These are phyloP conservation scores for Fabriciana adippe DNA, from an alignment of 2,888 invertebrate species.

Conservation along the genomic window DNA sequence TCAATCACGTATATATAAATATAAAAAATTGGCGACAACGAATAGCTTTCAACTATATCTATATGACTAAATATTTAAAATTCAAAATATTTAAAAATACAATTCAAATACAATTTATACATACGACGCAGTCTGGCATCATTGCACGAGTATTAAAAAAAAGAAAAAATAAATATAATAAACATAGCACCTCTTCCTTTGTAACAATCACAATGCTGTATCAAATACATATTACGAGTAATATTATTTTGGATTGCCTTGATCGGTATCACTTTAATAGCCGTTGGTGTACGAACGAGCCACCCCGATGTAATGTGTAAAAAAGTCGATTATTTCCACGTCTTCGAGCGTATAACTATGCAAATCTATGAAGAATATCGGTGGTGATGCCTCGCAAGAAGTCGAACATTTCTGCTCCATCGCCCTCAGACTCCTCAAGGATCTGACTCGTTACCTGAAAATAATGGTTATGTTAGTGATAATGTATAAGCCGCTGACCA, in stretches of 20 bases:
- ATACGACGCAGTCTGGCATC: slow-evolving; percentile 11
- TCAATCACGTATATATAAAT: neutral
- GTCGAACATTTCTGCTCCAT: slow-evolving; percentile 65
- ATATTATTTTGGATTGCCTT: slow-evolving; percentile 30
- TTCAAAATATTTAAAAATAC: neutral
- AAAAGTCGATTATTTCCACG: slow-evolving; percentile 13
- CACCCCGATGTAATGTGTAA: slow-evolving; percentile 20
- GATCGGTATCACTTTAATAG: slow-evolving; percentile 34
- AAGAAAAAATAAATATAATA: slow-evolving; percentile 21
- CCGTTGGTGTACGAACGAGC: slow-evolving; percentile 2
- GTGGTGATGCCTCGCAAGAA: slow-evolving; percentile 71
- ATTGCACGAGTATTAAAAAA: slow-evolving; percentile 28
- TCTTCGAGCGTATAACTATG: slow-evolving; percentile 44
- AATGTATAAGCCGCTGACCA: neutral
- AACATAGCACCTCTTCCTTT: slow-evolving; percentile 43
- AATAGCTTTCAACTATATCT: neutral
- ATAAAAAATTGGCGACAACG: slow-evolving; percentile 3
- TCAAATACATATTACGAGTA: slow-evolving; percentile 38
- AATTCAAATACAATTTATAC: slow-evolving; percentile 9
- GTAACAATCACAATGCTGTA: slow-evolving; percentile 36
- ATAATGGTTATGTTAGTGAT: slow-evolving; percentile 24
- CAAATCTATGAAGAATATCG: slow-evolving; percentile 69
- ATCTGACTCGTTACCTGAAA: slow-evolving; percentile 47
- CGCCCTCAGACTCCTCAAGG: slow-evolving; percentile 50
- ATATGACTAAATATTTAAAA: slow-evolving; percentile 1